Percentiles rank a stretch among this genome's conserved stretches.
phyloP scores from a whole-genome alignment of 2,797 vertebrate genomes.

The Dallia pectoralis region DNA sequence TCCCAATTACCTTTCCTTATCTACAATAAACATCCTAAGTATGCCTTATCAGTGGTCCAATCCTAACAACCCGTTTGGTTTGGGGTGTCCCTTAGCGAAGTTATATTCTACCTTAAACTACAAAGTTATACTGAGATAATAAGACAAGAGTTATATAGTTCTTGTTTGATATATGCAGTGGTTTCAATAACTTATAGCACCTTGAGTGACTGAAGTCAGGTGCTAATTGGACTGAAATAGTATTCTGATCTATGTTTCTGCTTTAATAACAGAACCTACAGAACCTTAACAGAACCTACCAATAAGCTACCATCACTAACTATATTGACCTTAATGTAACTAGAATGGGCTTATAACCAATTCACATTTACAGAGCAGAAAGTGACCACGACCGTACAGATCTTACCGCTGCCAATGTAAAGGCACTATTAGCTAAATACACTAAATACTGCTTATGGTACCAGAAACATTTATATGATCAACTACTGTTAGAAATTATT shows the following conservation, averaged over 20 bases:
- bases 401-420: neutral
- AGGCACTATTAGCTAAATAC: neutral
- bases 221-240: neutral
- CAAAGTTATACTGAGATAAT: neutral
- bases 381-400: neutral
- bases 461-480: neutral
- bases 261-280: slow-evolving; percentile 18
- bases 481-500: neutral
- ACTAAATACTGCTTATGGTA: neutral
- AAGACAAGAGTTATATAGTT: neutral
- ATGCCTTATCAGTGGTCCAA: neutral
- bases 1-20: neutral
- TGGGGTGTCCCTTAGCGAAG: neutral
- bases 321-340: slow-evolving; percentile 28
- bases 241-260: neutral
- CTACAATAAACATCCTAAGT: neutral
- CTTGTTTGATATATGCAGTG: neutral
- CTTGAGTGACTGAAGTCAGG: neutral
- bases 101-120: neutral
- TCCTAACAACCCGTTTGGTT: neutral
- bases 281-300: slow-evolving; percentile 14
- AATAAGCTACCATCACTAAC: neutral
- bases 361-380: slow-evolving; percentile 45
- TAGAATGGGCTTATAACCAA: slow-evolving; percentile 9
- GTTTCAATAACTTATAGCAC: neutral